These are phyloP conservation scores for Drosophila dunni DNA, from an alignment of 1,140 invertebrate species.

Conservation along the genomic window DNA sequence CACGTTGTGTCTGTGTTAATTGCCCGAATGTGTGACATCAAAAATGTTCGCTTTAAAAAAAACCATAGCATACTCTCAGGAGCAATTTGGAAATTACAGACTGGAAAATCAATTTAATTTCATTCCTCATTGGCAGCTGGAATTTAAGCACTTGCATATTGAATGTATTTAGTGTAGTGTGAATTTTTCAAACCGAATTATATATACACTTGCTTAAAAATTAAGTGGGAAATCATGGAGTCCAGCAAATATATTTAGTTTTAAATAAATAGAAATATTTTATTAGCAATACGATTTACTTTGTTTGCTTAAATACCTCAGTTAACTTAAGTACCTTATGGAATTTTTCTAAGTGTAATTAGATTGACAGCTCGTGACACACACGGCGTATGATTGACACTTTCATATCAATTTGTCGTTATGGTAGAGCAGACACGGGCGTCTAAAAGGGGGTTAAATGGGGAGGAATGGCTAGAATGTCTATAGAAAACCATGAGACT, in stretches of 20 bases:
- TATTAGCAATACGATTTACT: no score
- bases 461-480: neutral
- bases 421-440: constrained; percentile 45
- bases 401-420: constrained; percentile 65
- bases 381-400: constrained; percentile 73
- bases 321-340: no score
- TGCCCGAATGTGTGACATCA: constrained; percentile 58
- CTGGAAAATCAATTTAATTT: constrained; percentile 67
- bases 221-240: neutral
- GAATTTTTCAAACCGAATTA: neutral
- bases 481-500: neutral
- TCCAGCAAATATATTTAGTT: no score
- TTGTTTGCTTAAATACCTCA: neutral
- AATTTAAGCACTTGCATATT: constrained; percentile 18
- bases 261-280: no score
- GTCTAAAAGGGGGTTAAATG: neutral
- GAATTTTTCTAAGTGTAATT: constrained; percentile 13
- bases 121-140: constrained; percentile 63
- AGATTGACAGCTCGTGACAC: constrained; percentile 44
- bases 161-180: constrained; percentile 20
- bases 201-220: neutral
- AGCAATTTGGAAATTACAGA: constrained; percentile 18
- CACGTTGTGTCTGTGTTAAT: constrained; percentile 63
- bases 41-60: constrained; percentile 39
- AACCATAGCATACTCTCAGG: constrained; percentile 46